Base-by-base conservation (phyloP, 2,113 vertebrate species). In the Megaceryle maxima region DNA sequence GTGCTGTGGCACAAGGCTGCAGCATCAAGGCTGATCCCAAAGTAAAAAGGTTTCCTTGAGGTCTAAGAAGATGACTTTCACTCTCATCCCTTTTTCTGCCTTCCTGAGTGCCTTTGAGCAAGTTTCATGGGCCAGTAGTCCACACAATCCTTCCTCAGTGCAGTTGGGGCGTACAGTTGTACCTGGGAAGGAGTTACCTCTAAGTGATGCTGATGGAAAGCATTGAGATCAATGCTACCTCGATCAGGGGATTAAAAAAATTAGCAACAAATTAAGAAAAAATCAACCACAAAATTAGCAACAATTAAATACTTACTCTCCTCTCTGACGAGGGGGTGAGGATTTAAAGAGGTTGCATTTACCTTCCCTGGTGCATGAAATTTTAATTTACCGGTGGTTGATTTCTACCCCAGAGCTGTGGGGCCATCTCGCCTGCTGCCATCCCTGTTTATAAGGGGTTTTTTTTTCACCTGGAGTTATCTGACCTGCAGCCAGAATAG, bases 1-100 rank as follows among this genome's bases (percentile, higher is more conserved):
- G 43, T 1, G 0, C 5, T 17, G 39, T 0, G 0, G 39, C 43
- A 44, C 35, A 5, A 69, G 69, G 26, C 20, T 70, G 74, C 0
- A 0, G 37, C 69, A 33, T 20, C 24, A 5, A n/a, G 66, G 39
- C 33, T 88, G 75, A 43, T 73, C 37, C 39, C 0, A 15, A 17
- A 35, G 6, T 28, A 15, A 57, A 88, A 63, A 9, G 14, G 6
- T 44, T 44, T 80, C 9, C 21, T 14, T 26, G 33, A 11, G 19
- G 29, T 41, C 4, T 13, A 19, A 72, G 17, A 43, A 22, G 19
- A 11, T 10, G 15, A 6, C 69, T 75, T 90, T 48, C 17, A 20
- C 37, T 44, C 31, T n/a, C 46, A 35, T 4, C 7, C n/a, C 20
- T 29, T 66, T 69, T 55, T 3, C 3, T 26, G 8, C 6, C 37